Evolutionary conservation across 1,140 invertebrate genomes (phyloP), one percentile per base, ranked within the genome.

Genomic region (Heliconius melpomene): DNA sequence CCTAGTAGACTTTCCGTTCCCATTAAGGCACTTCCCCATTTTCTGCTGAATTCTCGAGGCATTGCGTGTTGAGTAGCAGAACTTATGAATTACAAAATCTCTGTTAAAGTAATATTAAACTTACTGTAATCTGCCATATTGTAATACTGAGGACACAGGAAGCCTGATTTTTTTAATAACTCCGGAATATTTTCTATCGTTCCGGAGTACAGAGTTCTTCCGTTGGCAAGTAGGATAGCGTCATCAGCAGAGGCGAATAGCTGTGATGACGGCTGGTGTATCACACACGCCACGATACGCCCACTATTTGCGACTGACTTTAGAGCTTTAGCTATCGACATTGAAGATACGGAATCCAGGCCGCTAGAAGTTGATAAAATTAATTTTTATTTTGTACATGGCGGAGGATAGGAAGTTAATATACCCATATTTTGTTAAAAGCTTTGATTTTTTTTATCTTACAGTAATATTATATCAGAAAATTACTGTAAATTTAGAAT

Each of bases 231-330:
- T 0, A 97, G 90, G 40, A 96, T 85, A 52, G 97, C 88, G 84
- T 97, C 96, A 84, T 97, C 96, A 72, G 97, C 96, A n/a, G 95
- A 90, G 2, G 95, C 96, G 91, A 98, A 98, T 32, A 98, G 95
- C 74, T 96, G 96, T 23, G 98, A 98, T 73, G 97, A 98, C 0
- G 98, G 98, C 86, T 99, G 98, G 94, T 99, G 98, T 82, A 99
- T 97, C 13, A 97, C 97, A 86, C 98, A 98, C 7, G 97, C 96
- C 38, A 99, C 96, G 0, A 97, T 98, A 52, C 97, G 95, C 0
- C 98, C 98, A 32, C 95, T 95, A 57, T 94, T 91, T 1, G 98
- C 97, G 70, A 98, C 95, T 9, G 94, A 94, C 80, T 96, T 96
- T 13, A 97, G 88, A 7, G 97, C 93, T 23, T 91, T 96, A 18